Evolutionary conservation across 2,797 vertebrate species (phyloP).

Genomic region (Lutjanus argentimaculatus): DNA sequence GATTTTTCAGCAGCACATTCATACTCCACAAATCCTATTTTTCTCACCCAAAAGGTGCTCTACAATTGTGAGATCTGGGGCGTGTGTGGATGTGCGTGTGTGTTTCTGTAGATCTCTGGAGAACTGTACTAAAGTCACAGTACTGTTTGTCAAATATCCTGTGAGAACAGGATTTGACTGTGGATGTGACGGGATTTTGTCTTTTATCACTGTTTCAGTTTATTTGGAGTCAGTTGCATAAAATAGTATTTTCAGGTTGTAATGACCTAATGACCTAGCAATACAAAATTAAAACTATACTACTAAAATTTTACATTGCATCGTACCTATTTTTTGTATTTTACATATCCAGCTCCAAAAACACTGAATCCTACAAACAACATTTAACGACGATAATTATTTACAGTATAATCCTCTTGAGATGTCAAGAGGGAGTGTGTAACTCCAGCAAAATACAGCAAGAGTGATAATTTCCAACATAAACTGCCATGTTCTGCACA

Average conservation of each 20-base stretch:
- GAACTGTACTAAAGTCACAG: background rate
- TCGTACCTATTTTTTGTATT: background rate
- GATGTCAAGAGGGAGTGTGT: too few relatives aligned
- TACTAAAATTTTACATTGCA: background rate
- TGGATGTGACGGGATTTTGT: background rate
- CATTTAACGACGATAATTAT: too few relatives aligned
- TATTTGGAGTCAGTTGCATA: too few relatives aligned
- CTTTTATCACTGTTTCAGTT: background rate
- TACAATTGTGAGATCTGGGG: background rate
- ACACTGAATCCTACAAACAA: background rate
- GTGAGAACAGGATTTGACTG: background rate
- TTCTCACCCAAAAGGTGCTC: conserved; percentile 19
- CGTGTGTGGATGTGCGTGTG: background rate
- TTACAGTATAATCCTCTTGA: too few relatives aligned
- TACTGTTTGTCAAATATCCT: background rate
- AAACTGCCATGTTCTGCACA: too few relatives aligned
- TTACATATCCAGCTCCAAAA: background rate
- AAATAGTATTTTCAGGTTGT: background rate
- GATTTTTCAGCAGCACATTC: conserved; percentile 26
- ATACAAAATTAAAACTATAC: background rate
- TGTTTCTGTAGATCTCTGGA: background rate
- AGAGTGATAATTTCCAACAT: too few relatives aligned
- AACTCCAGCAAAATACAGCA: too few relatives aligned
- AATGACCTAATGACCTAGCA: too few relatives aligned
- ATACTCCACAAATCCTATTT: conserved; percentile 10